Conservation (phyloP, 2,113 vertebrate genomes). For the Labrus mixtus region DNA sequence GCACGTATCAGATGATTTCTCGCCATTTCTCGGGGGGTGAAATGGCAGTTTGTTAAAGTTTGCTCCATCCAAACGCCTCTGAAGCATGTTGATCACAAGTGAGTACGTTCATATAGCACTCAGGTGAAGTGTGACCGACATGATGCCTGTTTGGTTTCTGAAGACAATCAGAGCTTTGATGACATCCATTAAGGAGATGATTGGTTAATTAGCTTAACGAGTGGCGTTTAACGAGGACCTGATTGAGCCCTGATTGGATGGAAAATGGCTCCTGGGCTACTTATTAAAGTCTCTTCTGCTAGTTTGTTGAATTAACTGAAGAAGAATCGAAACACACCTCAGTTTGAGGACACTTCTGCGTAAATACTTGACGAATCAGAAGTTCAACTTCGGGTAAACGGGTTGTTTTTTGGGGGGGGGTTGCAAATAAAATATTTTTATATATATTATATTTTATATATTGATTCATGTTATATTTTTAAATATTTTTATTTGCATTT, state of each 20-base stretch:
- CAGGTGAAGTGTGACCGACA: not conserved
- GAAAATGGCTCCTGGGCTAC: not conserved
- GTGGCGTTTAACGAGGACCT: conserved; percentile 32
- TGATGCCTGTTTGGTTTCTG: conserved; percentile 15
- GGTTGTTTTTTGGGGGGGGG: not conserved
- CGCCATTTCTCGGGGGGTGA: not conserved
- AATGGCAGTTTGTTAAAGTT: conserved; percentile 55
- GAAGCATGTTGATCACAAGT: conserved; percentile 82
- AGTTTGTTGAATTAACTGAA: not conserved
- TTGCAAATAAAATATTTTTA: too few relatives aligned
- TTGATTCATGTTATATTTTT: too few relatives aligned
- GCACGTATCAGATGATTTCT: not conserved
- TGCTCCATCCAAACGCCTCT: conserved; percentile 8
- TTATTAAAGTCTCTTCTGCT: conserved; percentile 3
- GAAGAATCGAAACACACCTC: too few relatives aligned
- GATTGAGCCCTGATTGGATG: conserved; percentile 28
- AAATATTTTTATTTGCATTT: too few relatives aligned
- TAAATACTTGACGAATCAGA: not conserved
- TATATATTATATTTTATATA: too few relatives aligned
- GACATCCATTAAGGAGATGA: conserved; percentile 40
- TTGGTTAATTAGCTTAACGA: conserved; percentile 47
- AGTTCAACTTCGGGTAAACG: not conserved
- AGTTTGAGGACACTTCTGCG: not conserved
- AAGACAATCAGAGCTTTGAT: conserved; percentile 38
- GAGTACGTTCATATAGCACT: conserved; percentile 58